These are phyloP conservation scores for Apotomis turbidana DNA, from an alignment of 2,888 invertebrate species.

Conservation along the genomic window DNA sequence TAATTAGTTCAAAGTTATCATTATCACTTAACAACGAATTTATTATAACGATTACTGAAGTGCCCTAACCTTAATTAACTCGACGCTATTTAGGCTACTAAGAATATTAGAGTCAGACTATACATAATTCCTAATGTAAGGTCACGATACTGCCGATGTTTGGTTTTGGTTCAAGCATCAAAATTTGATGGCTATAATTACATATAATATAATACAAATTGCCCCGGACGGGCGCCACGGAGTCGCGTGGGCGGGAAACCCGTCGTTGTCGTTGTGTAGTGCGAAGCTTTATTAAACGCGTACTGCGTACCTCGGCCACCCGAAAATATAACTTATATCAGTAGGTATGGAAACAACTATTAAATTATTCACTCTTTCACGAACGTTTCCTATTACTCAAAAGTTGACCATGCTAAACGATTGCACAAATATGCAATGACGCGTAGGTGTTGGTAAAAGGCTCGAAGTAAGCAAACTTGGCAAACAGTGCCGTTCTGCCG, in stretches of 20 bases:
- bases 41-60: constrained; percentile 6
- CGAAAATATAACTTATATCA: constrained; percentile 11
- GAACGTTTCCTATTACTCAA: constrained; percentile 33
- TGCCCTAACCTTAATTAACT: not conserved
- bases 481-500: constrained; percentile 40
- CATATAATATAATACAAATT: constrained; percentile 20
- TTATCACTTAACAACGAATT: not conserved
- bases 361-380: constrained; percentile 23
- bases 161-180: not conserved
- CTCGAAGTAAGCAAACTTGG: constrained; percentile 41
- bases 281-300: constrained; percentile 59
- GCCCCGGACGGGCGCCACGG: constrained; percentile 73
- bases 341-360: constrained; percentile 7
- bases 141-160: not conserved
- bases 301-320: constrained; percentile 44
- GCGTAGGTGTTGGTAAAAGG: constrained; percentile 42
- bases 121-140: not conserved
- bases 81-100: not conserved
- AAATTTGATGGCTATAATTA: not conserved
- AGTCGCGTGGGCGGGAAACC: constrained; percentile 82
- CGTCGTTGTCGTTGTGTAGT: constrained; percentile 74
- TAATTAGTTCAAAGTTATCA: no score
- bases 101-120: not conserved
- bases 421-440: constrained; percentile 42
- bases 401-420: constrained; percentile 36